These are phyloP conservation scores for Drosophila teissieri DNA, from an alignment of 1,140 invertebrate genomes.

Conservation along the genomic window DNA sequence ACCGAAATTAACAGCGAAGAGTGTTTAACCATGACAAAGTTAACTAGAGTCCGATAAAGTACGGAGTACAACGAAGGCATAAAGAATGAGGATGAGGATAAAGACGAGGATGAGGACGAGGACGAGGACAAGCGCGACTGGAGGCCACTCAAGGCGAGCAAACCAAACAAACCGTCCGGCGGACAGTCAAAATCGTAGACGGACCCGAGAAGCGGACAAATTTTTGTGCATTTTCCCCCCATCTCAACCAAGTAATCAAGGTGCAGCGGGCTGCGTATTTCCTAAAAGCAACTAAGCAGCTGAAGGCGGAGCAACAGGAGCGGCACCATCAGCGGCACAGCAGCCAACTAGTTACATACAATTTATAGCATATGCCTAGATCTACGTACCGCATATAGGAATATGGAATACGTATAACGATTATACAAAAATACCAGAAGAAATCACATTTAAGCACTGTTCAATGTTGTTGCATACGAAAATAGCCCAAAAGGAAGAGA, in stretches of 20 bases:
- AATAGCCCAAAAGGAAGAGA: slow-evolving; percentile 26
- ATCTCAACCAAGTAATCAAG: slow-evolving; percentile 23
- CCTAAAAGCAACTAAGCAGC: slow-evolving; percentile 69
- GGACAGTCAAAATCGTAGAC: slow-evolving; percentile 3
- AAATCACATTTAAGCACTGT: slow-evolving; percentile 50
- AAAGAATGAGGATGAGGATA: background rate
- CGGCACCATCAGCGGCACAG: background rate
- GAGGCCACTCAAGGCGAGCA: slow-evolving; percentile 12
- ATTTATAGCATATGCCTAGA: slow-evolving; percentile 37
- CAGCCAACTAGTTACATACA: slow-evolving; percentile 52
- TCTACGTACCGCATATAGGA: slow-evolving; percentile 34
- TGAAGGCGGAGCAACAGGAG: slow-evolving; percentile 8
- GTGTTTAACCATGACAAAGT: slow-evolving; percentile 45
- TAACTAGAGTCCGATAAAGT: slow-evolving; percentile 42
- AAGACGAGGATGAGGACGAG: slow-evolving; percentile 7
- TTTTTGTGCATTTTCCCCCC: slow-evolving; percentile 28
- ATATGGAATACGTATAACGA: slow-evolving; percentile 25
- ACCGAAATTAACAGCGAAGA: slow-evolving; percentile 44
- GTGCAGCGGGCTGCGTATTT: slow-evolving; percentile 59
- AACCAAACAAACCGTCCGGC: slow-evolving; percentile 32
- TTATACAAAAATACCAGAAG: slow-evolving; percentile 20
- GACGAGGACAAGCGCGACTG: slow-evolving; percentile 3
- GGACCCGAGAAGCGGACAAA: slow-evolving; percentile 3
- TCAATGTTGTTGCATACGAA: slow-evolving; percentile 52
- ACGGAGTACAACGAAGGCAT: slow-evolving; percentile 66